phyloP scores from a whole-genome alignment of 1,140 invertebrate genomes.

The Prorops nasuta region DNA sequence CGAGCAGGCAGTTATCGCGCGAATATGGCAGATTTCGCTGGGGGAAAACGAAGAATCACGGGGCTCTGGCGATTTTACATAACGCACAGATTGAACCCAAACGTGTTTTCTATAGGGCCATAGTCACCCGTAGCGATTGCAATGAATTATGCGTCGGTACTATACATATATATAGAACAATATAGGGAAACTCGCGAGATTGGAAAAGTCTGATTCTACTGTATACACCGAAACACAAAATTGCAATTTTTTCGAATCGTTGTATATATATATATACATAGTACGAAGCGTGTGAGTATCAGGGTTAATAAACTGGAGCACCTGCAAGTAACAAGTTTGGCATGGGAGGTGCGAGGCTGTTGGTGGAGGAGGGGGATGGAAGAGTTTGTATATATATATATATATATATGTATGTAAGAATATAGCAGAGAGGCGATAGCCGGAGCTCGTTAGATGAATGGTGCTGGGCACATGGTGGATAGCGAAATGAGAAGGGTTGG shows the following conservation, averaged over 20 bases:
- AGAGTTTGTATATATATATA: constrained; percentile 16
- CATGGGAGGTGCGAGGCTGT: constrained; percentile 5
- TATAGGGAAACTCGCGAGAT: too few species aligned
- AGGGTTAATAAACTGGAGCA: too few species aligned
- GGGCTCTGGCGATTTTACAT: constrained; percentile 40
- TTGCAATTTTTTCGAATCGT: too few species aligned
- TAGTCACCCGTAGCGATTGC: neutral
- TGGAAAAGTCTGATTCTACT: too few species aligned
- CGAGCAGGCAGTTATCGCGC: constrained; percentile 13
- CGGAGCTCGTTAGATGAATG: constrained; percentile 50
- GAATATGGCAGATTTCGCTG: constrained; percentile 11
- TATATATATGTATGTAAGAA: too few species aligned
- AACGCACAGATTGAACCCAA: constrained; percentile 38
- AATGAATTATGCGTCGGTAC: too few species aligned
- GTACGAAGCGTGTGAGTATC: too few species aligned
- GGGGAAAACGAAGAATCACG: constrained; percentile 13
- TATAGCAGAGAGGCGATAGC: neutral
- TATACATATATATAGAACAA: too few species aligned
- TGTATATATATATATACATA: too few species aligned
- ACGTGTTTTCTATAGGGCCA: too few species aligned
- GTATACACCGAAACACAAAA: too few species aligned
- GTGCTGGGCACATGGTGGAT: constrained; percentile 26
- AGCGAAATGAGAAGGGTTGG: neutral
- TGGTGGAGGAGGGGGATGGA: constrained; percentile 16
- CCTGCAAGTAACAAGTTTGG: too few species aligned